phyloP scores from a whole-genome alignment of 2,888 invertebrate genomes.

The Mactromeris polynyma region DNA sequence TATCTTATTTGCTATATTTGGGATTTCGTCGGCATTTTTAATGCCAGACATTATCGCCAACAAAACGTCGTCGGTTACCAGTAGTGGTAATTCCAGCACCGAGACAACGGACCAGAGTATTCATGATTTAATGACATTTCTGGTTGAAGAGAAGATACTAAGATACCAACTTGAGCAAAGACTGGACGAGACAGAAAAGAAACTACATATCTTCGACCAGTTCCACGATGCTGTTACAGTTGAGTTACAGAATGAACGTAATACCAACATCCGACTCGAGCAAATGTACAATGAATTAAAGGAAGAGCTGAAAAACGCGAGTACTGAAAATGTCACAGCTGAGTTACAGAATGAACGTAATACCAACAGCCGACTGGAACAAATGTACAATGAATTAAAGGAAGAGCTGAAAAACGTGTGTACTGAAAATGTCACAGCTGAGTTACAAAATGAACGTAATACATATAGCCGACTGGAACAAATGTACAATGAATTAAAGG shows the following conservation, averaged over 20 bases:
- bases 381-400: not conserved
- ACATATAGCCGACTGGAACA: not conserved
- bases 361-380: not conserved
- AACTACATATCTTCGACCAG: not conserved
- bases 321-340: not conserved
- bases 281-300: not conserved
- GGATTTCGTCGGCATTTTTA: not conserved
- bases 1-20: not conserved
- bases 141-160: not conserved
- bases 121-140: not conserved
- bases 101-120: not conserved
- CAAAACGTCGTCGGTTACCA: not conserved
- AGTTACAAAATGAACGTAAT: not conserved
- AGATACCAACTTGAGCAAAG: not conserved
- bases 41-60: not conserved
- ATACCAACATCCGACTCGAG: not conserved
- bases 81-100: not conserved
- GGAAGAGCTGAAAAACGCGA: not conserved
- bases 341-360: not conserved
- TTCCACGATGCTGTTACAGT: not conserved
- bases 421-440: not conserved
- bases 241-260: not conserved
- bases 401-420: not conserved
- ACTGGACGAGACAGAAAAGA: not conserved
- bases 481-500: not conserved